phyloP scores from a whole-genome alignment of 2,113 vertebrate species.

The Varanus salvator region DNA sequence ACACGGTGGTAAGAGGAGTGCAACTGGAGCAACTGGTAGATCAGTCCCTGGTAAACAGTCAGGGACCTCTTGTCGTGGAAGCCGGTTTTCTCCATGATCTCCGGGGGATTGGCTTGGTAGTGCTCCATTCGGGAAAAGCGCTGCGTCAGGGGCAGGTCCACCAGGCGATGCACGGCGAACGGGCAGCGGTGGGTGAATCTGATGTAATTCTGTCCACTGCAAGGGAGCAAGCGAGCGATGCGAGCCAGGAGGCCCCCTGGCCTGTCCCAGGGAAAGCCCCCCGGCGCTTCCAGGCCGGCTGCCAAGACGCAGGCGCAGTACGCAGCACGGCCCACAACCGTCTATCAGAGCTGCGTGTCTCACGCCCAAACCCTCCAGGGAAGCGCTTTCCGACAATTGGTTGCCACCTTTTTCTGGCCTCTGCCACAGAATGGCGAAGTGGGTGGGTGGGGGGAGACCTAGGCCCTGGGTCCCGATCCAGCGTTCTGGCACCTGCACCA shows the following conservation, averaged over 20 bases:
- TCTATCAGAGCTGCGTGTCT: not conserved
- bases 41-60: slow-evolving; percentile 68
- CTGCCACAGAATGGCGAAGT: not conserved
- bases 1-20: slow-evolving; percentile 72
- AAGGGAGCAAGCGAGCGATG: too few relatives aligned
- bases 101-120: slow-evolving; percentile 54
- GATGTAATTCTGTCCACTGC: not conserved
- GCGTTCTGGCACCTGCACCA: too few relatives aligned
- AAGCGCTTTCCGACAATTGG: not conserved
- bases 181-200: slow-evolving; percentile 52
- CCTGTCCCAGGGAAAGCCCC: not conserved
- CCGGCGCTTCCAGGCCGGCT: not conserved
- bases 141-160: slow-evolving; percentile 38
- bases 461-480: too few relatives aligned
- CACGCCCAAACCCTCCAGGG: not conserved
- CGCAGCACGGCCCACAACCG: too few relatives aligned
- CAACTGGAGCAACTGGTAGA: slow-evolving; percentile 71
- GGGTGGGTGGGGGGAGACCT: too few relatives aligned
- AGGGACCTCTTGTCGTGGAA: slow-evolving; percentile 60
- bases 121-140: slow-evolving; percentile 62
- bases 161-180: slow-evolving; percentile 44
- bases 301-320: not conserved
- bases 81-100: slow-evolving; percentile 14
- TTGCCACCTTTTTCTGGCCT: not conserved
- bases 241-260: too few relatives aligned